Percentiles rank a stretch among this genome's conserved stretches.
Evolutionary conservation across 2,888 invertebrate species (phyloP).

Genomic region (Eudasyphora cyanicolor): DNA sequence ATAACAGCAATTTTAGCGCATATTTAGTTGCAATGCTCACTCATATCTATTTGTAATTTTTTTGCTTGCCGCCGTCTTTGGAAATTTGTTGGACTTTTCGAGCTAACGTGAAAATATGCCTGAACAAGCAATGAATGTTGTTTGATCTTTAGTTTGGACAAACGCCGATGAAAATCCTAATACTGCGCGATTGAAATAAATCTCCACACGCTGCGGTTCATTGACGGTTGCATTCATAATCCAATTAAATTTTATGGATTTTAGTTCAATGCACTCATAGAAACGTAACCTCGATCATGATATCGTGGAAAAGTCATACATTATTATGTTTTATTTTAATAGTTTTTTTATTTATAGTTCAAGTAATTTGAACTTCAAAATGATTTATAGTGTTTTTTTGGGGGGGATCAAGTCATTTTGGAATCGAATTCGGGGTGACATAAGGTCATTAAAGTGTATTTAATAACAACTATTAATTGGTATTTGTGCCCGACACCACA

Average conservation of each 20-base stretch:
- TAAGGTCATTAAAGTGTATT: too few species aligned
- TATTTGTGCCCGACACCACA: too few species aligned
- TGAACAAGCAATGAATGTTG: neutral
- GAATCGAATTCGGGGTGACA: too few species aligned
- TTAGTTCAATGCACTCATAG: neutral
- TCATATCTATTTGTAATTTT: constrained; percentile 13
- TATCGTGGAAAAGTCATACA: neutral
- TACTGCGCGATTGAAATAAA: neutral
- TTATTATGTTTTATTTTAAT: too few species aligned
- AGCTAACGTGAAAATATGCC: neutral
- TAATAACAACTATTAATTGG: too few species aligned
- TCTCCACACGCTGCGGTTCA: neutral
- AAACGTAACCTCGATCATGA: neutral
- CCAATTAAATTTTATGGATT: neutral
- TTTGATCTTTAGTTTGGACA: neutral
- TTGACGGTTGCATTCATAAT: neutral
- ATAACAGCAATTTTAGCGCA: constrained; percentile 37
- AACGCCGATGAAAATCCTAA: neutral
- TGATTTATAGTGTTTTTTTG: too few species aligned
- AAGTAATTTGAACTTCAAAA: too few species aligned
- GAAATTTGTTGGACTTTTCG: constrained; percentile 22
- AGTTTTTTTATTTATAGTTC: too few species aligned
- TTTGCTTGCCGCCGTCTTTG: constrained; percentile 16
- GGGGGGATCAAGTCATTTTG: too few species aligned
- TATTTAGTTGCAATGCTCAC: constrained; percentile 31